Percentiles rank a stretch among this genome's conserved stretches.
phyloP scores from a whole-genome alignment of 2,797 vertebrate genomes.

The Sebastes ruberrimus region DNA sequence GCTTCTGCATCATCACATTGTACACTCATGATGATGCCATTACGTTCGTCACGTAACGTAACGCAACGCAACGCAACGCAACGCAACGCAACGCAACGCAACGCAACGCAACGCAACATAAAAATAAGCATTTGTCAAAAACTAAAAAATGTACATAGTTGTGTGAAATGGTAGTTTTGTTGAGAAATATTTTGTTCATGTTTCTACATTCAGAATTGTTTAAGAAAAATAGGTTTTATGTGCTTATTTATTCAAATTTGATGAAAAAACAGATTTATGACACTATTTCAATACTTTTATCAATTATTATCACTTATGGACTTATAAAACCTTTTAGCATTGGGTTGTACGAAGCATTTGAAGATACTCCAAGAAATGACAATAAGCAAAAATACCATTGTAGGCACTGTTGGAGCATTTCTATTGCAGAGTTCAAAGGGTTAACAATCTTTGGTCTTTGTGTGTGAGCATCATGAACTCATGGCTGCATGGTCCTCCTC shows the following conservation, averaged over 20 bases:
- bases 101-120: background rate
- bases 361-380: no score
- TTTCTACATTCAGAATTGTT: background rate
- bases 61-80: no score
- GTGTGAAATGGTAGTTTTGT: background rate
- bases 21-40: no score
- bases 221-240: background rate
- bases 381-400: no score
- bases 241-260: background rate
- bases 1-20: no score
- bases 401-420: background rate
- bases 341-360: no score
- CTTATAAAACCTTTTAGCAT: no score
- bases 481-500: background rate
- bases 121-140: background rate
- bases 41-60: no score
- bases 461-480: background rate
- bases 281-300: no score
- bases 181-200: background rate
- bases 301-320: no score
- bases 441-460: background rate
- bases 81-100: no score
- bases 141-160: background rate
- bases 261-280: background rate
- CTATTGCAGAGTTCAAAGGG: background rate